phyloP scores from a whole-genome alignment of 2,797 vertebrate genomes.

The Sternotherus odoratus region DNA sequence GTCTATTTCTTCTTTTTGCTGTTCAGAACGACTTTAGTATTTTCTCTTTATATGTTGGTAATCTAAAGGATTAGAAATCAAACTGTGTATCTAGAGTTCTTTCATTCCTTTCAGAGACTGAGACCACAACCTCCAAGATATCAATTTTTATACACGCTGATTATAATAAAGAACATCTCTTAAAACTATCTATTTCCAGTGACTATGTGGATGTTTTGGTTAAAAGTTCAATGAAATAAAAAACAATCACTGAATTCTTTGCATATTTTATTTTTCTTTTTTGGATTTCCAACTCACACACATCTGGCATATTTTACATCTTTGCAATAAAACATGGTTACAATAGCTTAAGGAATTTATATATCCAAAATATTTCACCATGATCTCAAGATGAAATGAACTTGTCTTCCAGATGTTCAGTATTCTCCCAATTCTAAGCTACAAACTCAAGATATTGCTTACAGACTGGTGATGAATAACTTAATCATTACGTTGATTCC shows the following conservation, averaged over 20 bases:
- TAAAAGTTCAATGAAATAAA: slow-evolving; percentile 68
- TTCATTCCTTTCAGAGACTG: not conserved
- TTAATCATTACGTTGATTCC: slow-evolving; percentile 90
- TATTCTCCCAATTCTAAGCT: slow-evolving; percentile 90
- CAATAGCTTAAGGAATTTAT: slow-evolving; percentile 97
- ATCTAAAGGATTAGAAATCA: slow-evolving; percentile 1
- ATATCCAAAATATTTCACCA: slow-evolving; percentile 99
- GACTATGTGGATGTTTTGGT: not conserved
- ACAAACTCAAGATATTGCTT: slow-evolving; percentile 99
- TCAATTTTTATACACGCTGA: not conserved
- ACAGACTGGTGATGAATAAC: slow-evolving; percentile 97
- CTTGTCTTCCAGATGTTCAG: slow-evolving; percentile 92
- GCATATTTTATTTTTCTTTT: slow-evolving; percentile 99
- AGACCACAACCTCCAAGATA: not conserved
- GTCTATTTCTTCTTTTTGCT: slow-evolving; percentile 7
- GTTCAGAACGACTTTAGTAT: not conserved
- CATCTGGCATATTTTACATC: slow-evolving; percentile 99
- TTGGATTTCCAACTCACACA: slow-evolving; percentile 95
- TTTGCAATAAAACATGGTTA: slow-evolving; percentile 99
- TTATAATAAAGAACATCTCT: not conserved
- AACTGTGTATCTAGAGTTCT: not conserved
- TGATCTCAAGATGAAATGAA: slow-evolving; percentile 95
- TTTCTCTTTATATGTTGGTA: slow-evolving; percentile 9
- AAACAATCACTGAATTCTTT: slow-evolving; percentile 93
- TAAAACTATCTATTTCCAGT: slow-evolving; percentile 30